Percentiles rank a stretch among this genome's conserved stretches.
Conservation (phyloP, 1,140 invertebrate genomes). For the Microplitis mediator region DNA sequence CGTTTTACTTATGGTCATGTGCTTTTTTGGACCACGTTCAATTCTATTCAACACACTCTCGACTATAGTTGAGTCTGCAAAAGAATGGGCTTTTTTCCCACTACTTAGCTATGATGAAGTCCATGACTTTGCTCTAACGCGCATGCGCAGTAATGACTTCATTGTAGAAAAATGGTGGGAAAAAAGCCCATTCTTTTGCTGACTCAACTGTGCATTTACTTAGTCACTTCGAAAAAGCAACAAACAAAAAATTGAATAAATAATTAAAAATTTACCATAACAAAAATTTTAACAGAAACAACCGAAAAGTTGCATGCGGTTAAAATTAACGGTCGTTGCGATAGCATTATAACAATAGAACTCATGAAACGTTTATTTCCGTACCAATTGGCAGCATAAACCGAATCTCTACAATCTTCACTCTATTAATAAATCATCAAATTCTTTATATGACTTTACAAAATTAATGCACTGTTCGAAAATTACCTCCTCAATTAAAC, state of each 20-base stretch:
- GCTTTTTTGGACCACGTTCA: too few species aligned
- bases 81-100: too few species aligned
- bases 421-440: not conserved
- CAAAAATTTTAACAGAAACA: not conserved
- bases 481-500: constrained; percentile 22
- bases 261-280: not conserved
- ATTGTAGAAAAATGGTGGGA: too few species aligned
- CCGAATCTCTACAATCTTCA: not conserved
- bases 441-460: not conserved
- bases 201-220: too few species aligned
- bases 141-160: too few species aligned
- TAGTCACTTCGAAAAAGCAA: too few species aligned
- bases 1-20: too few species aligned
- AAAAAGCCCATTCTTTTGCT: too few species aligned
- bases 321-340: not conserved
- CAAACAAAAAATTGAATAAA: not conserved
- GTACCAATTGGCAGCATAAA: not conserved
- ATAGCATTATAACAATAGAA: not conserved
- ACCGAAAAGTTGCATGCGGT: not conserved
- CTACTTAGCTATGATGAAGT: too few species aligned
- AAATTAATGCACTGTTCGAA: not conserved
- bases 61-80: too few species aligned
- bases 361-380: not conserved
- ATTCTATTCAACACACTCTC: too few species aligned
- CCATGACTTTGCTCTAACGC: too few species aligned